phyloP scores from a whole-genome alignment of 2,888 invertebrate species.

The Geophilus truncorum region DNA sequence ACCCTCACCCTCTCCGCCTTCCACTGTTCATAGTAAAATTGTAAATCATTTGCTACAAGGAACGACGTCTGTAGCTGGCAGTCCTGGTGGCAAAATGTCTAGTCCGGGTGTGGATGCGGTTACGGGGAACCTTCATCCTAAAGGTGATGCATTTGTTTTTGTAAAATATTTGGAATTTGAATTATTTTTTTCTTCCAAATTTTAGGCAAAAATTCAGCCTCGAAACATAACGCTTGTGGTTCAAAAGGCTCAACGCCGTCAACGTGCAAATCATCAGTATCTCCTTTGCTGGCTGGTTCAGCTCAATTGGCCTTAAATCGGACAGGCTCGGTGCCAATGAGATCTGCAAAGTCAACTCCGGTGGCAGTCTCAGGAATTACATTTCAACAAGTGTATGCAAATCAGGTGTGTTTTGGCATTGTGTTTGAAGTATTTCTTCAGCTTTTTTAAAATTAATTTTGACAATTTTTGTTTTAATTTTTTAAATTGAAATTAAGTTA shows the following conservation, averaged over 20 bases:
- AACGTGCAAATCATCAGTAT: background rate
- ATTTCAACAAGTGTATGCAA: slow-evolving; percentile 34
- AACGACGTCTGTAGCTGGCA: slow-evolving; percentile 30
- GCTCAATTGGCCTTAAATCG: slow-evolving; percentile 29
- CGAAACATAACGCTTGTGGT: slow-evolving; percentile 25
- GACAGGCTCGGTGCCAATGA: slow-evolving; percentile 27
- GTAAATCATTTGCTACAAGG: slow-evolving; percentile 35
- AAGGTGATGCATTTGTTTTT: background rate
- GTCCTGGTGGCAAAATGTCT: slow-evolving; percentile 28
- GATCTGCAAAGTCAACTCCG: slow-evolving; percentile 27
- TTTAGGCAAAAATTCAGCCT: slow-evolving; percentile 17
- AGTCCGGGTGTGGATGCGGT: slow-evolving; percentile 23
- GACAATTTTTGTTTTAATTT: no score
- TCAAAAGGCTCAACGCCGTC: background rate
- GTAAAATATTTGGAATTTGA: background rate
- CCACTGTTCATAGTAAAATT: slow-evolving; percentile 34
- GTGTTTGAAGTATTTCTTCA: no score
- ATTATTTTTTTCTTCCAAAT: background rate
- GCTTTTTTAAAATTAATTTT: no score
- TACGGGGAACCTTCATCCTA: background rate
- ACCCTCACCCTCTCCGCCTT: slow-evolving; percentile 35
- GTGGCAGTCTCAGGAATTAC: slow-evolving; percentile 28
- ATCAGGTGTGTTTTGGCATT: slow-evolving; percentile 5
- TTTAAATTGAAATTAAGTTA: no score
- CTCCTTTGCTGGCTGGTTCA: slow-evolving; percentile 13